phyloP scores from a whole-genome alignment of 2,113 vertebrate species.

The Cyprinodon brontotheroides region DNA sequence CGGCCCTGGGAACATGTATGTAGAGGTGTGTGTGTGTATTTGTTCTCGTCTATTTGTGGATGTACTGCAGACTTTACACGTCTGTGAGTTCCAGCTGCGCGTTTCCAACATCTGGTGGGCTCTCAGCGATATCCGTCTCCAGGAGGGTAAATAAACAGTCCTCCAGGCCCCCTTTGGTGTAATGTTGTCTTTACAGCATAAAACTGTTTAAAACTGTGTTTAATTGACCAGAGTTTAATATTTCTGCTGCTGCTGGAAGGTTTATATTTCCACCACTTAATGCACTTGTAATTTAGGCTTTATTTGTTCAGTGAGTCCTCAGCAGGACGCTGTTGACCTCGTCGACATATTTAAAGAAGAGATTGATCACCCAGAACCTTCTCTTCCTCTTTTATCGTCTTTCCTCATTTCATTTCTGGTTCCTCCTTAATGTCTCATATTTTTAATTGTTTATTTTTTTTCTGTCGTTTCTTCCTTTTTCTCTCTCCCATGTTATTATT shows the following conservation, averaged over 20 bases:
- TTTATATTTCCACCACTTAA: constrained; percentile 72
- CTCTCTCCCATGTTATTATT: neutral
- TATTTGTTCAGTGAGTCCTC: constrained; percentile 70
- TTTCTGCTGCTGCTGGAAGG: constrained; percentile 57
- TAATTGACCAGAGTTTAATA: constrained; percentile 68
- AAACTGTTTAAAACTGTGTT: constrained; percentile 77
- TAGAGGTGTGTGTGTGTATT: constrained; percentile 23
- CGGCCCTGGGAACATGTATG: neutral
- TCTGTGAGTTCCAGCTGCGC: constrained; percentile 12
- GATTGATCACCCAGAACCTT: constrained; percentile 39
- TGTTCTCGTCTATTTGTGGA: neutral
- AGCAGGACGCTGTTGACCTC: constrained; percentile 57
- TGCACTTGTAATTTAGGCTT: constrained; percentile 74
- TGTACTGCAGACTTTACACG: neutral
- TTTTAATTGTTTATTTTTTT: neutral
- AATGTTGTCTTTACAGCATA: constrained; percentile 72
- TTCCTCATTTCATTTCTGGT: neutral
- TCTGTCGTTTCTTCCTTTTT: neutral
- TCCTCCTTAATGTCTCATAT: neutral
- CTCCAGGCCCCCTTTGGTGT: constrained; percentile 49
- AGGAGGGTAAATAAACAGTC: constrained; percentile 76
- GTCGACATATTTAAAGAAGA: constrained; percentile 24
- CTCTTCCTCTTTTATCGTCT: constrained; percentile 3
- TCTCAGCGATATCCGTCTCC: constrained; percentile 62
- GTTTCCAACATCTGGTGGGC: constrained; percentile 60